Base-by-base conservation (phyloP, 2,797 vertebrate genomes). In the Tragopan temminckii region DNA sequence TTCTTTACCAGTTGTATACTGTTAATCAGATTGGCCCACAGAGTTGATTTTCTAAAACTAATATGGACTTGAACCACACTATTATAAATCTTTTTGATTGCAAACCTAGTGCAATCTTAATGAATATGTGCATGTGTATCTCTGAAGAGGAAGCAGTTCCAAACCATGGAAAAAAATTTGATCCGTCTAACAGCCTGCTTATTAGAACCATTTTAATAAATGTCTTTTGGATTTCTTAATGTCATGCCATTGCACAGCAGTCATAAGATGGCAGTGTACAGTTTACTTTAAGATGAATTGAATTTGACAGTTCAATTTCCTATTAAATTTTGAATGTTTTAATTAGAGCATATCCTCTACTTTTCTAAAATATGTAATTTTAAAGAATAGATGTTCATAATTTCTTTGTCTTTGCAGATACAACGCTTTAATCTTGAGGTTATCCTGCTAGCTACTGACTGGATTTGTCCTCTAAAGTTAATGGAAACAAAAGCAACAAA, bases 351-450 rank as follows among this genome's bases (percentile, higher is more conserved):
- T 2, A 35, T 27, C 17, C 29, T 55, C 72, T 45, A 50, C 2
- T 66, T 85, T 82, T 70, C 36, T 64, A 29, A 27, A 57, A 14
- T 70, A 43, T 21, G 59, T 27, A 25, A 27, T 85, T 25, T 48
- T 61, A 5, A 18, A 82, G 66, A 11, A 3, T 35, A 43, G 33
- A 13, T 19, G 35, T 3, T 58, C 4, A 24, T 19, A 0, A 5
- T 87, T 81, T 71, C 20, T 68, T 10, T 52, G 17, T 21, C 13
- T 52, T 66, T 70, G n/a, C 70, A 70, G 10, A 46, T 16, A 48
- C 5, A 3, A 20, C 38, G 14, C 25, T 10, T 9, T 84, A 75
- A 78, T 62, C 3, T 13, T 64, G 24, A 63, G 1, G 4, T 62
- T 64, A 11, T 58, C 21, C 29, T 86, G 10, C 6, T 66, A 43